A percentile compares a stretch with the other conserved stretches of the same genome.
These are phyloP conservation scores for Phaethon lepturus DNA, from an alignment of 2,113 vertebrate species.

Conservation along the genomic window DNA sequence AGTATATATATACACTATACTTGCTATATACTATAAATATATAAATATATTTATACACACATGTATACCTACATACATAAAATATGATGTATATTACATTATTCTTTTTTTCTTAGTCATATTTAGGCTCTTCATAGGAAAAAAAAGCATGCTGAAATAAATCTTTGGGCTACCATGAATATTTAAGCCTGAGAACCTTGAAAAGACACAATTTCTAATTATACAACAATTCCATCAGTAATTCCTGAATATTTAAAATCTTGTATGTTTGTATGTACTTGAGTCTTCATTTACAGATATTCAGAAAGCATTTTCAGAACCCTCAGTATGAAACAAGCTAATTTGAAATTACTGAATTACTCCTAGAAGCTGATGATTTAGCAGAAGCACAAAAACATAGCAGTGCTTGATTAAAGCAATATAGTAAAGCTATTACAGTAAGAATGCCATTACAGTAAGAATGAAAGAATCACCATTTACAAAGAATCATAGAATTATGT, in stretches of 20 bases:
- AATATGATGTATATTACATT: background rate
- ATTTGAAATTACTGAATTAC: background rate
- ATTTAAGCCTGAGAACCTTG: background rate
- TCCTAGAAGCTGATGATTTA: background rate
- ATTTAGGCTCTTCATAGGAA: background rate
- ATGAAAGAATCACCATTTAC: background rate
- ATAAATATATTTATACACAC: no score
- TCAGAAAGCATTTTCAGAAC: background rate
- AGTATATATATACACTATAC: no score
- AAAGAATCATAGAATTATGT: no score
- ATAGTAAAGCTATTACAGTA: background rate
- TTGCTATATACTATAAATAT: no score
- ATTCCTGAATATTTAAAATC: constrained; percentile 1
- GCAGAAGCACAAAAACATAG: background rate
- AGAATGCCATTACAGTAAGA: background rate
- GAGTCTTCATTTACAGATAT: background rate
- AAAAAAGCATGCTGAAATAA: background rate
- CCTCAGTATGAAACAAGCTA: background rate
- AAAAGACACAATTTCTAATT: background rate
- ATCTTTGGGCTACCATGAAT: background rate
- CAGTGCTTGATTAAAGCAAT: background rate
- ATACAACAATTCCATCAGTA: background rate
- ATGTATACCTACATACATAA: background rate
- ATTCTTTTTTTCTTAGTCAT: background rate
- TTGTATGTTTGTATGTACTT: background rate